These are phyloP conservation scores for Vanessa cardui DNA, from an alignment of 2,888 invertebrate genomes.

Conservation along the genomic window DNA sequence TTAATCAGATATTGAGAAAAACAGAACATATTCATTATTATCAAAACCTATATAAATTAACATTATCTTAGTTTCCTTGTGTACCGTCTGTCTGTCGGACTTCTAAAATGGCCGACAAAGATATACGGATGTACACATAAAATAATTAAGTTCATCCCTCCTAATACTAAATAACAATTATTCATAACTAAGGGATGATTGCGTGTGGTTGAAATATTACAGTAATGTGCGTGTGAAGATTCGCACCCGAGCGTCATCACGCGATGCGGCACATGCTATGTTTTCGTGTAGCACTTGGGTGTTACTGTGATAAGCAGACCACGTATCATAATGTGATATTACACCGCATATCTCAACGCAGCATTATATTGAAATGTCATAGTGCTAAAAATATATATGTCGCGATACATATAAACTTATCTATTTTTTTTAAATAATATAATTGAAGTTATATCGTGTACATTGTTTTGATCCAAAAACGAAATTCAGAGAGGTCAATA, in stretches of 20 bases:
- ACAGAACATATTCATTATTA: no score
- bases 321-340: conserved; percentile 5
- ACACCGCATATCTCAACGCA: neutral
- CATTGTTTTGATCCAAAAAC: no score
- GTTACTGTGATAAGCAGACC: neutral
- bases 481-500: no score
- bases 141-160: conserved; percentile 1
- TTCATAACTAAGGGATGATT: conserved; percentile 47
- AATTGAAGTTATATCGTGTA: no score
- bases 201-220: conserved; percentile 54
- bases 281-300: conserved; percentile 9
- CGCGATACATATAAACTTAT: neutral
- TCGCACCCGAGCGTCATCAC: conserved; percentile 64
- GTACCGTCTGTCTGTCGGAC: neutral
- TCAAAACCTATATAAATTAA: no score
- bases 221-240: conserved; percentile 64
- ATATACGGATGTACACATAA: neutral
- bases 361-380: neutral
- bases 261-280: conserved; percentile 52
- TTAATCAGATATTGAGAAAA: no score
- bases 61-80: no score
- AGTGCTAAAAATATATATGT: neutral
- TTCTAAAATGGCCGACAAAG: neutral
- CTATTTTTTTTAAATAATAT: no score
- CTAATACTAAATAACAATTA: conserved; percentile 38